Conservation (phyloP, 2,113 vertebrate genomes). For the Pseudorectes ferrugineus region DNA sequence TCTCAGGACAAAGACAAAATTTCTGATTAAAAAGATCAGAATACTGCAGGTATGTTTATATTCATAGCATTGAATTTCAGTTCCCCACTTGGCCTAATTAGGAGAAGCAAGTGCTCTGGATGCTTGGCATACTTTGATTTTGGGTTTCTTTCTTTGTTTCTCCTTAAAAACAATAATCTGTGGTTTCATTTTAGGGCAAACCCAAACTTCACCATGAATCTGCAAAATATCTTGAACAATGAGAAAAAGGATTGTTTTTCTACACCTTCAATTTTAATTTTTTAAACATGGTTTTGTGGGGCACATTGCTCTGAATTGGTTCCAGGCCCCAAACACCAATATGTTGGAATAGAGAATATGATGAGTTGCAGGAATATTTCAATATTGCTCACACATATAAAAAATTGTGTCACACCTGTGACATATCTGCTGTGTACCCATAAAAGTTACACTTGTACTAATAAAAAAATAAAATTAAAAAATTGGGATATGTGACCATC, state of each 20-base stretch:
- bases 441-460: not conserved
- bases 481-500: not conserved
- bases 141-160: not conserved
- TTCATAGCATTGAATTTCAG: not conserved
- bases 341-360: not conserved
- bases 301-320: not conserved
- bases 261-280: not conserved
- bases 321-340: not conserved
- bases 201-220: not conserved
- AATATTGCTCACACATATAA: not conserved
- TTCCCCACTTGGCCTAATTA: not conserved
- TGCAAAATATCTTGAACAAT: not conserved
- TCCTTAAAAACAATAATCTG: not conserved
- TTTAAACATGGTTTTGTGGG: not conserved
- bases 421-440: not conserved
- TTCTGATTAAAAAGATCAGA: not conserved
- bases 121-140: not conserved
- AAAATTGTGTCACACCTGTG: rapidly evolving
- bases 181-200: not conserved
- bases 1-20: not conserved
- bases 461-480: too few species aligned
- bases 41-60: not conserved
- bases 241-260: not conserved
- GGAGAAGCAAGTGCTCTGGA: not conserved
- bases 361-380: not conserved